Percentiles rank a stretch among this genome's conserved stretches.
phyloP scores from a whole-genome alignment of 2,113 vertebrate species.

The Pluvialis apricaria region DNA sequence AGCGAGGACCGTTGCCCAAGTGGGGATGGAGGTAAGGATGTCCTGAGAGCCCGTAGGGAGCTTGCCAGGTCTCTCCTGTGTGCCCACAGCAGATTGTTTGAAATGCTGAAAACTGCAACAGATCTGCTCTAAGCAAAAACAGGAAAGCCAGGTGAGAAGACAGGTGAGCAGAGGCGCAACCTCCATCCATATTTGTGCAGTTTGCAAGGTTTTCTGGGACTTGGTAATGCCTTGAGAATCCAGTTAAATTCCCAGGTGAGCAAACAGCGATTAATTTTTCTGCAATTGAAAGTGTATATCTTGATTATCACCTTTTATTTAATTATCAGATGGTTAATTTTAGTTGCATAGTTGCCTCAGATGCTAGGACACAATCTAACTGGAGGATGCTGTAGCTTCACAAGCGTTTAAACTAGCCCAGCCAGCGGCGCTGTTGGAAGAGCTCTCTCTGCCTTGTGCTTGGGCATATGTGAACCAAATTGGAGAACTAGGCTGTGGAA shows the following conservation, averaged over 20 bases:
- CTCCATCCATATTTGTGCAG: not conserved
- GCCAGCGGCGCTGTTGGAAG: not conserved
- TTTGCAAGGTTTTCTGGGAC: not conserved
- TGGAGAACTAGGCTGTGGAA: not conserved
- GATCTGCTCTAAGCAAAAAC: not conserved
- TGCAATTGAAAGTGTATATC: not conserved
- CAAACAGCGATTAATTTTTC: not conserved
- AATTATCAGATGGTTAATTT: not conserved
- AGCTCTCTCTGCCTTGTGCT: not conserved
- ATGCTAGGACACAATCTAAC: not conserved
- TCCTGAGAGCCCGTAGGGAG: not conserved
- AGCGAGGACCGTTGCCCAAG: not conserved
- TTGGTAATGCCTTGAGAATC: not conserved
- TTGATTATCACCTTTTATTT: slow-evolving; percentile 1
- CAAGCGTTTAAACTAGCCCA: not conserved
- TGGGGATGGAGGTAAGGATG: not conserved
- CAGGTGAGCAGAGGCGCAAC: not conserved
- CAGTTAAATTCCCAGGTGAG: not conserved
- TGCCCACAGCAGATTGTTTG: not conserved
- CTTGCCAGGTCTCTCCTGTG: not conserved
- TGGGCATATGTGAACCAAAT: not conserved
- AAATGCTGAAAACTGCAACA: not conserved
- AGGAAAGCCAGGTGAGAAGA: not conserved
- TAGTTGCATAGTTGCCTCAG: not conserved
- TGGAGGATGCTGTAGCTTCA: not conserved